Percentiles rank a stretch among this genome's conserved stretches.
phyloP scores from a whole-genome alignment of 2,113 vertebrate genomes.

The Amphilophus citrinellus region DNA sequence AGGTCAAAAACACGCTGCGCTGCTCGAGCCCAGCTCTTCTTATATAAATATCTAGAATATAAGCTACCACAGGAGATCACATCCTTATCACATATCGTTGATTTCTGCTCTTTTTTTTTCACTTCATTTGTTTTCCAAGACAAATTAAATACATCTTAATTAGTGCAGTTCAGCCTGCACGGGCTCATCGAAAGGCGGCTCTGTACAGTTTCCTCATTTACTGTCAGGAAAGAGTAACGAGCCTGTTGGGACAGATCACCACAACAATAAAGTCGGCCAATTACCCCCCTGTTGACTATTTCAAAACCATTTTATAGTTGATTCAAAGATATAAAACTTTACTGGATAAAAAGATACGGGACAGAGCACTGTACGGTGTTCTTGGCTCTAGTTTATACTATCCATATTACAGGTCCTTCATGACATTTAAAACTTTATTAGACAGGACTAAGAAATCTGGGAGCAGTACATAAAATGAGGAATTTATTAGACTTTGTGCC shows the following conservation, averaged over 20 bases:
- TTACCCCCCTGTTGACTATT: slow-evolving; percentile 96
- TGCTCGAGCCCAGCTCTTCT: neutral
- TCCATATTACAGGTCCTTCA: slow-evolving; percentile 94
- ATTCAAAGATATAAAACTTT: slow-evolving; percentile 99
- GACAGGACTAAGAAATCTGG: slow-evolving; percentile 97
- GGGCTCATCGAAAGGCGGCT: slow-evolving; percentile 7
- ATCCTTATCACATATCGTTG: neutral
- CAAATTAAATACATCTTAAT: slow-evolving; percentile 12
- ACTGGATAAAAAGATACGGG: slow-evolving; percentile 95
- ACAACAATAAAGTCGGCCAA: slow-evolving; percentile 95
- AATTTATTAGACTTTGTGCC: slow-evolving; percentile 95
- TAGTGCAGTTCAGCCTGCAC: slow-evolving; percentile 10
- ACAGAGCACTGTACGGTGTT: slow-evolving; percentile 89
- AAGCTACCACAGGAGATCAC: neutral
- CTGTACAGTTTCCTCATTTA: slow-evolving; percentile 70
- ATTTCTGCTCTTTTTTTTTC: neutral
- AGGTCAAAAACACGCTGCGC: slow-evolving; percentile 26
- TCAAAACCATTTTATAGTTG: slow-evolving; percentile 97
- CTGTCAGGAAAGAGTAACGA: slow-evolving; percentile 91
- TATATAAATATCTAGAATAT: neutral
- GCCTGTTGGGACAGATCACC: slow-evolving; percentile 94
- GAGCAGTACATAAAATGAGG: slow-evolving; percentile 96
- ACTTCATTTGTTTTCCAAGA: neutral
- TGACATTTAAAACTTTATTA: slow-evolving; percentile 99
- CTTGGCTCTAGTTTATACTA: slow-evolving; percentile 90